Base-by-base conservation (phyloP, 2,888 invertebrate species). In the Rhorus exstirpatorius region DNA sequence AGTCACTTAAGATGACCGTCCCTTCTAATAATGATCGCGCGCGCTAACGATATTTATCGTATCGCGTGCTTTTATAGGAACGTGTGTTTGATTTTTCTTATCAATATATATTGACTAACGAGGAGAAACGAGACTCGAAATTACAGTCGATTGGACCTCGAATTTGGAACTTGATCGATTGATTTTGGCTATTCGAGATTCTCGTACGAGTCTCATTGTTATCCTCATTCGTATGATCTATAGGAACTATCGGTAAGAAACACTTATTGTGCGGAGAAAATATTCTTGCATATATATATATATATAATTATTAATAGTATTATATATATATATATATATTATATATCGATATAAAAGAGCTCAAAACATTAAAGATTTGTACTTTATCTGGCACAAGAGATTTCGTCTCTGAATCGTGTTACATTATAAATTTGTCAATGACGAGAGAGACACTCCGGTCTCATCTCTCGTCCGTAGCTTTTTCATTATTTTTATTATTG, bases 351-450 rank as follows among this genome's bases (percentile, higher is more conserved):
- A n/a, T n/a, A n/a, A n/a, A n/a, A n/a, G n/a, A n/a, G 71, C 72
- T 72, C 12, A n/a, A 53, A 60, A 67, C 77, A 53, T 53, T 60
- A 19, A 61, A 14, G 19, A 77, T 77, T 81, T 77, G 72, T 81
- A 81, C 67, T 81, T 61, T 61, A 67, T 68, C 77, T 44, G 68
- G 61, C 60, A 72, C 76, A 24, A 60, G 53, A 61, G 53, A 72
- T 71, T 72, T 53, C 14, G 38, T 63, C 76, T 19, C 51, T 53
- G 55, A 19, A 44, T 67, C 58, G 31, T 41, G 46, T 75, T 53
- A 10, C n/a, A 46, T 49, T 4, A 4, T 14, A n/a, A 26, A 44
- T 44, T 41, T 55, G 14, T 70, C 55, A 41, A 44, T 55, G n/a
- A 17, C 26, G 53, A 44, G 41, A 31, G 8, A n/a, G n/a, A n/a